Conservation (phyloP, 1,140 invertebrate species). For the Meloidogyne exigua region DNA sequence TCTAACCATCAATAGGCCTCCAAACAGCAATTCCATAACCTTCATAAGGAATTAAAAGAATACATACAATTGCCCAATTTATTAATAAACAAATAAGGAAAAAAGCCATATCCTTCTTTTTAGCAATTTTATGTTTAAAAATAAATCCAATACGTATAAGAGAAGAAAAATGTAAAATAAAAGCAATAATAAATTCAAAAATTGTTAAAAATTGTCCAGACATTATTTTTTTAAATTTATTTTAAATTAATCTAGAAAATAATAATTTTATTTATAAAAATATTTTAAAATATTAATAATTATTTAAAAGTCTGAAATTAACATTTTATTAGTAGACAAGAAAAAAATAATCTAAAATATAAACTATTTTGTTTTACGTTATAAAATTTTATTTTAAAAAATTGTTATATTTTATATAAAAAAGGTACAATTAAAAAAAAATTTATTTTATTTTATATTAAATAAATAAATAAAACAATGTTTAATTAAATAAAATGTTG, state of each 20-base stretch:
- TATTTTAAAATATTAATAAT: no score
- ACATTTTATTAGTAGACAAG: no score
- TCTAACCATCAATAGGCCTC: conserved; percentile 2
- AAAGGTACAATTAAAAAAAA: no score
- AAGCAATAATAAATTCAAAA: conserved; percentile 13
- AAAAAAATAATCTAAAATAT: no score
- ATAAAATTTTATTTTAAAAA: no score
- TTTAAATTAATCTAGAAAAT: conserved; percentile 3
- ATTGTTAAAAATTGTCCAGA: conserved; percentile 23
- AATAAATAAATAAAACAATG: no score
- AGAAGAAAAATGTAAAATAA: conserved; percentile 16
- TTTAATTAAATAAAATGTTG: no score
- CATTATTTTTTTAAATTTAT: background rate
- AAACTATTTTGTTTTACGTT: no score
- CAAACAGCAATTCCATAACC: conserved; percentile 17
- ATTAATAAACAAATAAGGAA: conserved; percentile 15
- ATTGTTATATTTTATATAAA: no score
- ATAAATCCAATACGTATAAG: conserved; percentile 12
- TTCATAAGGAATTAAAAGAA: conserved; percentile 26
- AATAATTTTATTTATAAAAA: no score
- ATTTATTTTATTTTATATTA: no score
- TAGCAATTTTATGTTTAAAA: conserved; percentile 10
- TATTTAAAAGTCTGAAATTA: no score
- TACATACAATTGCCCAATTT: conserved; percentile 21
- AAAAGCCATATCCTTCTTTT: conserved; percentile 11